These are phyloP conservation scores for Anser cygnoides DNA, from an alignment of 2,113 vertebrate species.

Conservation along the genomic window DNA sequence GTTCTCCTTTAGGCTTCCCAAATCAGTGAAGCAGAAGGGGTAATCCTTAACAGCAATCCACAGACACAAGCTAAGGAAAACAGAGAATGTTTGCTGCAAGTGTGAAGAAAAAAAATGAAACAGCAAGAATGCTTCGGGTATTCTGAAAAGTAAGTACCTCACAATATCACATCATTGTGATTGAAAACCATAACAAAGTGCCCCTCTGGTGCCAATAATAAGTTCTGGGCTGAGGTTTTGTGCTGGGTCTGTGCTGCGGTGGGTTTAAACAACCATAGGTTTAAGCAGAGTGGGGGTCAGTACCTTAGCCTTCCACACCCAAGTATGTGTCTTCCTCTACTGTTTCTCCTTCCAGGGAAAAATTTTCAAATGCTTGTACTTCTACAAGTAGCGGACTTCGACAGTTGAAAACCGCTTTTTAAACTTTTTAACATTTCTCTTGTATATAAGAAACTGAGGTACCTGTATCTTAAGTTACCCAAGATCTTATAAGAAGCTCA, in stretches of 20 bases:
- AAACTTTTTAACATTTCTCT: neutral
- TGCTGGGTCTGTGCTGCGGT: no score
- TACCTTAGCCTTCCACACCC: neutral
- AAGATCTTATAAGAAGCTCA: neutral
- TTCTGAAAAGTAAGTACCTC: neutral
- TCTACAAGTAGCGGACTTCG: neutral
- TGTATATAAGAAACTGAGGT: neutral
- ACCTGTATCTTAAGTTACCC: neutral
- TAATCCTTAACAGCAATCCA: neutral
- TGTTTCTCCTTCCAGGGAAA: neutral
- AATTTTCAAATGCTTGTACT: neutral
- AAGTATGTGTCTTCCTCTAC: fast-evolving
- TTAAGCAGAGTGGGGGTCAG: neutral
- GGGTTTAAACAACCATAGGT: no score
- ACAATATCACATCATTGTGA: fast-evolving
- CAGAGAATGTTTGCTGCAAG: neutral
- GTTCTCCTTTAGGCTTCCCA: neutral
- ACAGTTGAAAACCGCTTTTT: neutral
- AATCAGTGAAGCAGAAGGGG: neutral
- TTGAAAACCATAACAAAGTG: neutral
- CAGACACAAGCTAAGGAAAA: neutral
- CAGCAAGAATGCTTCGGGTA: neutral
- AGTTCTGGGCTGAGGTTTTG: neutral
- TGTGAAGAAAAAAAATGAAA: neutral
- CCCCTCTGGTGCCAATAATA: neutral